Evolutionary conservation across 2,113 vertebrate species (phyloP), one percentile per base, ranked within the genome.

Genomic region (Thamnophis sirtalis): DNA sequence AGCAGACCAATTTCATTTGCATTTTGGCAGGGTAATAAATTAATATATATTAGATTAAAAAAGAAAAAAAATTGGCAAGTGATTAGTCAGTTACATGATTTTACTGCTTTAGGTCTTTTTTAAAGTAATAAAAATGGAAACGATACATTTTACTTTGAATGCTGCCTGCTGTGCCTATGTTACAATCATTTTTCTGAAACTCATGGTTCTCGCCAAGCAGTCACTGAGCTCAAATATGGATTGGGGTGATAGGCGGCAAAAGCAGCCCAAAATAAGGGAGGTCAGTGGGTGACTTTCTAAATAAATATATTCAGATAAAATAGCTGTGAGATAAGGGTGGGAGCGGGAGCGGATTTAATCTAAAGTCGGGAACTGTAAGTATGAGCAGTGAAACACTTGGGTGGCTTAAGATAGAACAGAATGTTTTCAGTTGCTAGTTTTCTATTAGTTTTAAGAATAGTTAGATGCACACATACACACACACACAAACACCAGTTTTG

Each of bases 21-120:
- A 98, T 98, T 97, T 98, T 97, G 96, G 95, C 97, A 96, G 97
- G 94, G 93, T 95, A 96, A 96, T 95, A 96, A 96, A 96, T 97
- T 96, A 97, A 96, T 98, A 98, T 97, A 98, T 96, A 97, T 98
- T 97, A 97, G 97, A 98, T 97, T 97, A 97, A 98, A 96, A 97
- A 96, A 96, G 63, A 80, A 94, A 94, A n/a, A 97, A 97, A 97
- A 97, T 97, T 98, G 98, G 98, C 98, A 97, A 96, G 94, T 97
- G 97, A 98, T 98, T 97, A 98, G 97, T 97, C 97, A 96, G 96
- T 96, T 97, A 96, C 96, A 96, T 97, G 96, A 97, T 98, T 98
- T 97, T 97, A 97, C 97, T 97, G 97, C 97, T 97, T 96, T 96
- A 97, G 96, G 97, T 97, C 95, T 96, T 98, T 50, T 96, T 96